Percentiles rank a stretch among this genome's conserved stretches.
These are phyloP conservation scores for Oenanthe melanoleuca DNA, from an alignment of 2,113 vertebrate species.

Conservation along the genomic window DNA sequence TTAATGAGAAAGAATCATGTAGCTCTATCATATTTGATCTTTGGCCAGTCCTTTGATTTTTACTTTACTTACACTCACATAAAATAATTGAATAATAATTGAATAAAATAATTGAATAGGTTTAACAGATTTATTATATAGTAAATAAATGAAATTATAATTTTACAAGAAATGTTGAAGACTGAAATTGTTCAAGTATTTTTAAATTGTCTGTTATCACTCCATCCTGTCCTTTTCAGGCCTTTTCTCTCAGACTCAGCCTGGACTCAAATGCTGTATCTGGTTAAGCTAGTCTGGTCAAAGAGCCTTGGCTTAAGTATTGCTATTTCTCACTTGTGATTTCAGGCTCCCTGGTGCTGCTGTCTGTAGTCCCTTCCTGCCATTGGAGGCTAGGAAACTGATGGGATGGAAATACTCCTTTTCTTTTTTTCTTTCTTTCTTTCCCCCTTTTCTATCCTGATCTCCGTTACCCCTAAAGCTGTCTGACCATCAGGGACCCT, in stretches of 20 bases:
- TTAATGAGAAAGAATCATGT: background rate
- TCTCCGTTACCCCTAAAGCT: background rate
- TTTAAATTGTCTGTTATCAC: background rate
- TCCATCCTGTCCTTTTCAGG: background rate
- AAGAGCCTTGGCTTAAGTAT: background rate
- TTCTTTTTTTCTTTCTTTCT: background rate
- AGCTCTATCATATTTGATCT: background rate
- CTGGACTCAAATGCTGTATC: background rate
- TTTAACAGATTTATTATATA: background rate
- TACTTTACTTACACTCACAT: background rate
- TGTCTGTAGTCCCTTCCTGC: background rate
- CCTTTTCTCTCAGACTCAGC: background rate
- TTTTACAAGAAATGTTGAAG: background rate
- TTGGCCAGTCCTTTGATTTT: background rate
- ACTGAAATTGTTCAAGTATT: background rate
- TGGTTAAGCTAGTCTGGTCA: background rate
- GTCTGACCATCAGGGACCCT: accelerated
- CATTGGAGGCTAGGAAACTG: no score
- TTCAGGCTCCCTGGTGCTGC: background rate
- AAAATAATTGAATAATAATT: background rate
- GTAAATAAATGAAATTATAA: background rate
- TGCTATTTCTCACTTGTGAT: background rate
- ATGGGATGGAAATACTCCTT: no score
- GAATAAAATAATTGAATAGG: background rate
- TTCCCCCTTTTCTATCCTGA: accelerated